phyloP scores from a whole-genome alignment of 2,113 vertebrate species.

The Brevimyrus niger region DNA sequence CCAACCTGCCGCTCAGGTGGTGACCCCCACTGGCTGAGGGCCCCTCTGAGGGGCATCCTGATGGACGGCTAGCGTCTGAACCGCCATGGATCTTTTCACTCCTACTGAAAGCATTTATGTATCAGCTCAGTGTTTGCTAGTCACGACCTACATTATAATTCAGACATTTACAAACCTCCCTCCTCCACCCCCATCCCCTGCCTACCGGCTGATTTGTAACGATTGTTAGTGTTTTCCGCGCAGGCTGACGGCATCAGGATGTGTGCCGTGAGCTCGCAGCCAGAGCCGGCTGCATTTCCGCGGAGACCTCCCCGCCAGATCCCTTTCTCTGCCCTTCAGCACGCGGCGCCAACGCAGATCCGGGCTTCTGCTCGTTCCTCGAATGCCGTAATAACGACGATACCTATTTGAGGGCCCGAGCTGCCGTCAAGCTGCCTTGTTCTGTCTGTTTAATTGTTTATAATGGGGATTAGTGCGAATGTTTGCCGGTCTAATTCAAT shows the following conservation, averaged over 20 bases:
- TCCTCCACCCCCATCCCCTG: background rate
- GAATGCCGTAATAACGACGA: background rate
- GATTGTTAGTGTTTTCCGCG: background rate
- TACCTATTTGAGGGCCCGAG: background rate
- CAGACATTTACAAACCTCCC: background rate
- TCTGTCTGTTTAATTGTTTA: background rate
- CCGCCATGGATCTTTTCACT: background rate
- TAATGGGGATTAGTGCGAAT: background rate
- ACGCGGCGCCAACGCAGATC: background rate
- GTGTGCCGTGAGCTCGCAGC: background rate
- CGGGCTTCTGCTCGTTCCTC: background rate
- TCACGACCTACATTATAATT: background rate
- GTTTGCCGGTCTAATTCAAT: background rate
- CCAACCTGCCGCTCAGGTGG: background rate
- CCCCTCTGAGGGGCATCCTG: background rate
- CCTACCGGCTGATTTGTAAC: background rate
- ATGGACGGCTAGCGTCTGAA: background rate
- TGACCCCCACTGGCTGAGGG: background rate
- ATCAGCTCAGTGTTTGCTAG: background rate
- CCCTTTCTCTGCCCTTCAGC: background rate
- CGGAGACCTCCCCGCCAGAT: background rate
- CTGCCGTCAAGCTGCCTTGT: background rate
- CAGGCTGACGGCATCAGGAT: background rate
- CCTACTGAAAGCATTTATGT: background rate
- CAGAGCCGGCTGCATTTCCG: background rate